These are phyloP conservation scores for Trisateles emortualis DNA, from an alignment of 2,888 invertebrate genomes.

Conservation along the genomic window DNA sequence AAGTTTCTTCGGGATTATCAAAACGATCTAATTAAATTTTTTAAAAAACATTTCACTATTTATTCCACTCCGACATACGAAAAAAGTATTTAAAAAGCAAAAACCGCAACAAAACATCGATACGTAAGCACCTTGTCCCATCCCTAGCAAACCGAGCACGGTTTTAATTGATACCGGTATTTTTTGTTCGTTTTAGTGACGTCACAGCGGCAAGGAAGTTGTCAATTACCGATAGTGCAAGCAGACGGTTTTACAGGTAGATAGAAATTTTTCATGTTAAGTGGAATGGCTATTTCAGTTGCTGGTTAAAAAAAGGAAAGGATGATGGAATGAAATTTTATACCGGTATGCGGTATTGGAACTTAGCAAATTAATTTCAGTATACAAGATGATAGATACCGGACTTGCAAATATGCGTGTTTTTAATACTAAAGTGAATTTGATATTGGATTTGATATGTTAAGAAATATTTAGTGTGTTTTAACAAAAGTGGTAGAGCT, in stretches of 20 bases:
- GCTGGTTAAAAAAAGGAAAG: not conserved
- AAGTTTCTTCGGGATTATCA: too few species aligned
- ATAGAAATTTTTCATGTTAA: slow-evolving; percentile 2
- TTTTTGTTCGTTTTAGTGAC: slow-evolving; percentile 51
- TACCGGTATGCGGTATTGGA: too few species aligned
- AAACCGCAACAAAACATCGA: slow-evolving; percentile 28
- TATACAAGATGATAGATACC: too few species aligned
- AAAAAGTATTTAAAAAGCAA: slow-evolving; percentile 10
- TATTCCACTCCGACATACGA: not conserved
- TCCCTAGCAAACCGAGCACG: slow-evolving; percentile 53
- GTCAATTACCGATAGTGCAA: slow-evolving; percentile 51
- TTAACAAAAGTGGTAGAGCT: too few species aligned
- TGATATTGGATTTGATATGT: too few species aligned
- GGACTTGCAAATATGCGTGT: too few species aligned
- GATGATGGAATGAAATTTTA: too few species aligned
- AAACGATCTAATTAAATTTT: too few species aligned
- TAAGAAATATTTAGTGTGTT: too few species aligned
- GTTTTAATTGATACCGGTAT: slow-evolving; percentile 60
- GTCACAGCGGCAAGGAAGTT: slow-evolving; percentile 46
- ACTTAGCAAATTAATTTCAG: too few species aligned
- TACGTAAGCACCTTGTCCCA: slow-evolving; percentile 33
- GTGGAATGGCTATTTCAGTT: not conserved
- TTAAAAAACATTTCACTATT: too few species aligned
- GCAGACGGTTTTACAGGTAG: slow-evolving; percentile 13
- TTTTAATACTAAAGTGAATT: too few species aligned